A percentile compares a stretch with the other conserved stretches of the same genome.
phyloP scores from a whole-genome alignment of 2,888 invertebrate species.

The Drosophila demipolita region DNA sequence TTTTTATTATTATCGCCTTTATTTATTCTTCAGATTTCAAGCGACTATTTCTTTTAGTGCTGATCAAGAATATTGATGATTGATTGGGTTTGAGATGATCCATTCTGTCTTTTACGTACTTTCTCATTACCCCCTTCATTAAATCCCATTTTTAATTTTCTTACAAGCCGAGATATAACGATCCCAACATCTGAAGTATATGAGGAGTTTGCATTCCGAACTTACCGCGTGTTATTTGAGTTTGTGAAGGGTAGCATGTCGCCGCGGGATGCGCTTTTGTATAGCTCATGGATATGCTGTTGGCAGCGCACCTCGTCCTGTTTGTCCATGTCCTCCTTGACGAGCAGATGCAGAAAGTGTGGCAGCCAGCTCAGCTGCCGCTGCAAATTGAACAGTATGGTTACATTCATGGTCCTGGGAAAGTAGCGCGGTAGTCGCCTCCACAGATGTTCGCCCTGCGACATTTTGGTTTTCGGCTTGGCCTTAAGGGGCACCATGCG shows the following conservation, averaged over 20 bases:
- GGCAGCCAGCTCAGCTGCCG: conserved; percentile 94
- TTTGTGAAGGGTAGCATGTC: conserved; percentile 91
- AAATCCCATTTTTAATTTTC: not conserved
- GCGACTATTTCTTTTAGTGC: not conserved
- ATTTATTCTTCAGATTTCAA: not conserved
- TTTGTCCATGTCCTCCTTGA: conserved; percentile 93
- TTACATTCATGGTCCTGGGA: conserved; percentile 95
- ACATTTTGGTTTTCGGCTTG: conserved; percentile 78
- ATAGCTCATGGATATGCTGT: conserved; percentile 92
- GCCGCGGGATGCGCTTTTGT: conserved; percentile 93
- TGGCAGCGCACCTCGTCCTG: conserved; percentile 95
- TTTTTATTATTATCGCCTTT: not conserved
- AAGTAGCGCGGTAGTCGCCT: conserved; percentile 92
- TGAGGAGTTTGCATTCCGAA: no score
- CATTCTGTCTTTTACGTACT: not conserved
- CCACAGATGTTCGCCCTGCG: conserved; percentile 89
- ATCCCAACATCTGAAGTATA: not conserved
- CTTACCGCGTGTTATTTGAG: conserved; percentile 85
- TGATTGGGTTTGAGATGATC: not conserved
- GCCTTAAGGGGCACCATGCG: conserved; percentile 90
- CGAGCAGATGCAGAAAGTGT: conserved; percentile 91
- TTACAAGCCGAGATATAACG: not conserved
- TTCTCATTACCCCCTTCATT: not conserved
- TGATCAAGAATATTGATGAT: not conserved
- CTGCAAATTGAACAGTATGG: conserved; percentile 92